Evolutionary conservation across 2,797 vertebrate genomes (phyloP).

Genomic region (Melanotaenia maccullochi): DNA sequence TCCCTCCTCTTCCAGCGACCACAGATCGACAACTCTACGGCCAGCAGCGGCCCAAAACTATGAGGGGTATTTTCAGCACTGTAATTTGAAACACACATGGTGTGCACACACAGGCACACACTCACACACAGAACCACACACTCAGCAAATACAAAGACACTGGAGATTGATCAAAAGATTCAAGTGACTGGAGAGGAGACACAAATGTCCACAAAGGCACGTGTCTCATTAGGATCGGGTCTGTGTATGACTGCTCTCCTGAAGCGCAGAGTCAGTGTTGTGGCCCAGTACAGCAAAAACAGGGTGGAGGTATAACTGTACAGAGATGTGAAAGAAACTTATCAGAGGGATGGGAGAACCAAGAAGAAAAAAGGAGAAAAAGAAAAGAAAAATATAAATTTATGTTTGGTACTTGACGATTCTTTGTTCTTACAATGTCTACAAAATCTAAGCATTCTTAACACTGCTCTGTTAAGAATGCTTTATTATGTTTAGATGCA

Average conservation of each 20-base stretch:
- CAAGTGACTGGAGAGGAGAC: constrained; percentile 33
- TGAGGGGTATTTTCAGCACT: constrained; percentile 88
- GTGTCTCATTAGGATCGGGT: constrained; percentile 47
- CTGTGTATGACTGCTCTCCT: constrained; percentile 19
- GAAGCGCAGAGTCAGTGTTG: constrained; percentile 25
- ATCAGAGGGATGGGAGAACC: constrained; percentile 46
- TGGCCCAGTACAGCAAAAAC: constrained; percentile 33
- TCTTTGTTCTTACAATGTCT: constrained; percentile 8
- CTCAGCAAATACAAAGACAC: constrained; percentile 59
- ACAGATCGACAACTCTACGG: constrained; percentile 79
- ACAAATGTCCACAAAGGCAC: constrained; percentile 40
- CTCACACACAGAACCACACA: constrained; percentile 48
- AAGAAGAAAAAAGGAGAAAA: constrained; percentile 27
- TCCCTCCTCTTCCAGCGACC: constrained; percentile 78
- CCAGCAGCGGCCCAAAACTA: constrained; percentile 83
- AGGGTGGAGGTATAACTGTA: constrained; percentile 56
- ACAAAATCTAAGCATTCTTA: neutral
- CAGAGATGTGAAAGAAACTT: constrained; percentile 48
- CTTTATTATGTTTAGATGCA: neutral
- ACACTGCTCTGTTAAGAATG: neutral
- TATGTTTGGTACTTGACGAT: constrained; percentile 20
- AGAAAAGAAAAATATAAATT: constrained; percentile 13
- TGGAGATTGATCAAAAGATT: constrained; percentile 51
- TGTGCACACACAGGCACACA: constrained; percentile 37
- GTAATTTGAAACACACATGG: constrained; percentile 85